These are phyloP conservation scores for Entomobrya multifasciata DNA, from an alignment of 2,888 invertebrate species.

Conservation along the genomic window DNA sequence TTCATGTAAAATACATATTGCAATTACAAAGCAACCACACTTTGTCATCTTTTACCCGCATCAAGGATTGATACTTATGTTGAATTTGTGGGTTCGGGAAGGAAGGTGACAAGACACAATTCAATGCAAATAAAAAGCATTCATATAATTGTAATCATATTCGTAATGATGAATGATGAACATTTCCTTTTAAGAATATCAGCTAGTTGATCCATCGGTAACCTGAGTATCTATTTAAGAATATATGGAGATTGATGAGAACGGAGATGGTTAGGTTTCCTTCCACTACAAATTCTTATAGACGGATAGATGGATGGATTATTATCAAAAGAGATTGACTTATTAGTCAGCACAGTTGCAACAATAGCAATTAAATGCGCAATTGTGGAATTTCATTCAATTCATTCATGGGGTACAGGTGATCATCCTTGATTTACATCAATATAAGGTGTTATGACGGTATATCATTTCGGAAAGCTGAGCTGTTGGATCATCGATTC, in stretches of 20 bases:
- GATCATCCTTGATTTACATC: constrained; percentile 5
- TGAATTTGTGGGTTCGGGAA: not conserved
- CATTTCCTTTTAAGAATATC: constrained; percentile 36
- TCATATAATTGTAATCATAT: not conserved
- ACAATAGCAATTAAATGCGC: constrained; percentile 35
- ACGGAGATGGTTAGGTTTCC: not conserved
- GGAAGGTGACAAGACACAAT: not conserved
- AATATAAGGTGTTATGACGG: not conserved
- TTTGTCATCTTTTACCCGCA: not conserved
- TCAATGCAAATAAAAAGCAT: constrained; percentile 16
- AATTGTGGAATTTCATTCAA: constrained; percentile 22
- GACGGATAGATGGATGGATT: constrained; percentile 20
- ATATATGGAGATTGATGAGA: not conserved
- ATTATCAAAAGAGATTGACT: constrained; percentile 47
- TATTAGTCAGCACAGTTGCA: constrained; percentile 30
- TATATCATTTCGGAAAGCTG: too few relatives aligned
- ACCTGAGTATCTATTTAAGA: not conserved
- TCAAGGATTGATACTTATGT: not conserved
- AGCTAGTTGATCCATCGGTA: too few relatives aligned
- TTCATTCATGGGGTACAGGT: constrained; percentile 1
- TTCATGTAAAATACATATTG: not conserved
- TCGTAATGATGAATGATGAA: constrained; percentile 40
- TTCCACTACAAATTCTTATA: not conserved
- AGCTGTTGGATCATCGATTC: too few relatives aligned
- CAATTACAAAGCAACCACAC: too few relatives aligned